phyloP scores from a whole-genome alignment of 2,888 invertebrate genomes.

The Limnephilus marmoratus region DNA sequence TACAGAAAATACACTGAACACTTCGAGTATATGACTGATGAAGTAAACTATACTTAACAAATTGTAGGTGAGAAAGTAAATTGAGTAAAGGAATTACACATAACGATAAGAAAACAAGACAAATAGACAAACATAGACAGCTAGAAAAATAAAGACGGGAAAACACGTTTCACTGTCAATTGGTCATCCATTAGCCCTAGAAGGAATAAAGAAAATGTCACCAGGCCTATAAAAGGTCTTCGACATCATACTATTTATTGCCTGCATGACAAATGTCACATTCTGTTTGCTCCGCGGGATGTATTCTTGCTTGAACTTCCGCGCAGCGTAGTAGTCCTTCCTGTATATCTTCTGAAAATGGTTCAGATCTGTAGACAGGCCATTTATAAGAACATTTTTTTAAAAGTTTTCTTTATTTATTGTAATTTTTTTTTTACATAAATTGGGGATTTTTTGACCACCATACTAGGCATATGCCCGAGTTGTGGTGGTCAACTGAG shows the following conservation, averaged over 20 bases:
- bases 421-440: no score
- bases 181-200: background rate
- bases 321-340: background rate
- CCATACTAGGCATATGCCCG: no score
- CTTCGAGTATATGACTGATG: background rate
- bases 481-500: no score
- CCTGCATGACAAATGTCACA: background rate
- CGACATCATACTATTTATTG: conserved; percentile 11
- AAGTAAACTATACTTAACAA: background rate
- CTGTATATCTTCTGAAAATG: background rate
- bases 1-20: background rate
- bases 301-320: background rate
- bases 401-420: no score
- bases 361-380: background rate
- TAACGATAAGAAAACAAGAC: background rate
- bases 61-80: conserved; percentile 12
- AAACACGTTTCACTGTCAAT: conserved; percentile 24
- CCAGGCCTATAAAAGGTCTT: background rate
- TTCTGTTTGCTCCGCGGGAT: background rate
- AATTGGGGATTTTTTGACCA: no score
- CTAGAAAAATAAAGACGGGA: background rate
- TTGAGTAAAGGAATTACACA: background rate
- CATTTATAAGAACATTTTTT: background rate
- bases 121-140: background rate
- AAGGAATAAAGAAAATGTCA: conserved; percentile 23